phyloP scores from a whole-genome alignment of 2,113 vertebrate genomes.

The Gymnogyps californianus region DNA sequence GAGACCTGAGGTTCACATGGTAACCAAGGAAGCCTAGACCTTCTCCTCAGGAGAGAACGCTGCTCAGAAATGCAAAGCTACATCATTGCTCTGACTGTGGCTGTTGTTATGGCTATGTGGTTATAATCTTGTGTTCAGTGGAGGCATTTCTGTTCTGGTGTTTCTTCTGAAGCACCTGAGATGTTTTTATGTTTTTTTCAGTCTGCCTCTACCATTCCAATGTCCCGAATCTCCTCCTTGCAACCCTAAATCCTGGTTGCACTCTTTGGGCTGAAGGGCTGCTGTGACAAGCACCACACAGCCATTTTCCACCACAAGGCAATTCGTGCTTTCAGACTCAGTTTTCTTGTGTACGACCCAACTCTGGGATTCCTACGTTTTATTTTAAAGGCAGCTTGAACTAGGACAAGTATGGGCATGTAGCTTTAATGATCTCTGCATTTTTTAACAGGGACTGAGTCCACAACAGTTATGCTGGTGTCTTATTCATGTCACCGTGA shows the following conservation, averaged over 20 bases:
- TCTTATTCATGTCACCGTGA: fast-evolving
- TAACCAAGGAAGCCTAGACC: neutral
- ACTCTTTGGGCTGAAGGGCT: neutral
- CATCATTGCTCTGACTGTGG: neutral
- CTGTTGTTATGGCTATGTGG: no score
- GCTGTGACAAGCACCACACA: neutral
- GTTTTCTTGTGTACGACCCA: neutral
- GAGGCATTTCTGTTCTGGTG: neutral
- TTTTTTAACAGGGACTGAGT: neutral
- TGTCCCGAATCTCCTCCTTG: neutral
- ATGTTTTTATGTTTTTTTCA: neutral
- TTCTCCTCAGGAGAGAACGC: neutral
- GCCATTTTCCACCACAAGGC: neutral
- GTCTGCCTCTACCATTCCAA: neutral
- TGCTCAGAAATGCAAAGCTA: neutral
- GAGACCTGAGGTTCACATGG: neutral
- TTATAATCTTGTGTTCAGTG: neutral
- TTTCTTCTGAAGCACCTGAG: neutral
- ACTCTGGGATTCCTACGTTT: neutral
- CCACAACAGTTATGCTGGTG: neutral
- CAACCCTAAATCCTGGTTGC: neutral
- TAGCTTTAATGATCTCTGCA: neutral
- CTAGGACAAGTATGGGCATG: neutral
- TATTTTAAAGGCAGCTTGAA: neutral
- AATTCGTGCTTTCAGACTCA: neutral